phyloP scores from a whole-genome alignment of 2,888 invertebrate genomes.

The Lasioglossum calceatum region DNA sequence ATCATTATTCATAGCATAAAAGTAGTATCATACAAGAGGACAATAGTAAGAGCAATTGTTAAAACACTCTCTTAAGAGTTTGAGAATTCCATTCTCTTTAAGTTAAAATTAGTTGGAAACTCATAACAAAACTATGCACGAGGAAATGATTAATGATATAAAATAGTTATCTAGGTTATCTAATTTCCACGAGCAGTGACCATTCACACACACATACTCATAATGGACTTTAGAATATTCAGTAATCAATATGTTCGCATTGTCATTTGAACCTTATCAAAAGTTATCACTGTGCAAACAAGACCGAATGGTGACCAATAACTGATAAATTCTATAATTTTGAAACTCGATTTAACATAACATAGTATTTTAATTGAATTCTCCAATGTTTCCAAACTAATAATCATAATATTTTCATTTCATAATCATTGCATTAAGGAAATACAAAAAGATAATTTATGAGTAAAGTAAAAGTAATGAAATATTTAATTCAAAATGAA shows the following conservation, averaged over 20 bases:
- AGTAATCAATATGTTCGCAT: slow-evolving; percentile 57
- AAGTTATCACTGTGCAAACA: slow-evolving; percentile 63
- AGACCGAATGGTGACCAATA: slow-evolving; percentile 42
- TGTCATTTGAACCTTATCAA: slow-evolving; percentile 62
- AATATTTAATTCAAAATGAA: neutral
- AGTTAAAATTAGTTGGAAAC: slow-evolving; percentile 8
- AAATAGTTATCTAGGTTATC: slow-evolving; percentile 42
- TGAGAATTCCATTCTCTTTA: neutral
- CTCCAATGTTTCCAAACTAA: neutral
- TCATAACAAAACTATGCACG: neutral
- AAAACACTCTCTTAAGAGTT: neutral
- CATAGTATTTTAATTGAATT: neutral
- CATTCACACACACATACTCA: slow-evolving; percentile 6
- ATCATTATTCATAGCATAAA: neutral
- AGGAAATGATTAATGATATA: slow-evolving; percentile 23
- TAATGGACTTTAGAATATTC: slow-evolving; percentile 66
- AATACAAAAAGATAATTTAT: neutral
- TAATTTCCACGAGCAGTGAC: slow-evolving; percentile 32
- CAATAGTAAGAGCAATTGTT: neutral
- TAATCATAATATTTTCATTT: neutral
- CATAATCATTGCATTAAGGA: neutral
- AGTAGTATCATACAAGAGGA: neutral
- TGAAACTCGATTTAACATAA: neutral
- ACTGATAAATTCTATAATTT: slow-evolving; percentile 42
- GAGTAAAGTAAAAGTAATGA: neutral